Base-by-base conservation (phyloP, 1,140 invertebrate genomes). In the Diprion similis region DNA sequence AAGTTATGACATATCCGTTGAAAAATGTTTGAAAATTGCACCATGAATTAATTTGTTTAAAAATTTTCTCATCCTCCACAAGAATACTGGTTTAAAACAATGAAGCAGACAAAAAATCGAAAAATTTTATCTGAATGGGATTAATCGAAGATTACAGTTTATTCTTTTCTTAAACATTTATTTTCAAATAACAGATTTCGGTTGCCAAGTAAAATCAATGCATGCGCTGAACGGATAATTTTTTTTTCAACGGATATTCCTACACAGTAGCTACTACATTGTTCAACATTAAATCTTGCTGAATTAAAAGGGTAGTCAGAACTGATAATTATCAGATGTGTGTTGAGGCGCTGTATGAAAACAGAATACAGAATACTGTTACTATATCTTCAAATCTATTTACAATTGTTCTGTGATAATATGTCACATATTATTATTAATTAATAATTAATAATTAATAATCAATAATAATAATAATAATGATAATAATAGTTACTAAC, bases 351-450 rank as follows among this genome's bases (percentile, higher is more conserved):
- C 77, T 79, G 78, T 68, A 74, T 76, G 71, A 77, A 77, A 79
- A 80, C 78, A 72, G 81, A 77, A 78, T 80, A 80, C 77, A 78
- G 76, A 83, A 79, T 81, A 82, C 77, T 79, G 72, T 73, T 78
- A 80, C 77, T 82, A 80, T 76, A 77, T 73, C 75, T 77, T 81
- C 80, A 80, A 78, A 81, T 73, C 59, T 80, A 83, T 83, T 79
- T 81, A 81, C 80, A 81, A 78, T 76, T 72, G 72, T 70, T 75
- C 77, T 73, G 77, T 79, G 77, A 80, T 74, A 75, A 75, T 78
- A 67, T 73, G 82, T 77, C 76, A 75, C 77, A 77, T 70, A 79
- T 68, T 78, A 65, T 64, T 72, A 75, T 80, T 80, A 79, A 82
- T 78, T 80, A 76, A 80, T 82, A 64, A 15, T 1, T 64, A 64